These are phyloP conservation scores for Lutjanus erythropterus DNA, from an alignment of 2,113 vertebrate species.

Conservation along the genomic window DNA sequence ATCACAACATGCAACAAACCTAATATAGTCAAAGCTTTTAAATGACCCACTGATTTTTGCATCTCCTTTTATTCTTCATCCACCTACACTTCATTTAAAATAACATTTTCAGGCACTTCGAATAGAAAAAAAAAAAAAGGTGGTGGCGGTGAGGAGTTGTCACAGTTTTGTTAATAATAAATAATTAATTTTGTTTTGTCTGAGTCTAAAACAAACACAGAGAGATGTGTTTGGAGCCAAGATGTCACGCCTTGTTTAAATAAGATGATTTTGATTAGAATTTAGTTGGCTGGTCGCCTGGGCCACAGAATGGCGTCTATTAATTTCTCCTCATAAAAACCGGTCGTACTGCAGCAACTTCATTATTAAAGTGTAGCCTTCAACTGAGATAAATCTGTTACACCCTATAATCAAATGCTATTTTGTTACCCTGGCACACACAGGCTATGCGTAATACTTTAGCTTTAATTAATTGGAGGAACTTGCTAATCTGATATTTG, in stretches of 20 bases:
- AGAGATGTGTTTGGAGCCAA: not conserved
- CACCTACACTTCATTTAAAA: not conserved
- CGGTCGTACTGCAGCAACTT: not conserved
- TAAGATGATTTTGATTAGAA: conserved; percentile 14
- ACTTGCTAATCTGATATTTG: conserved; percentile 21
- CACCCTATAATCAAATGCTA: not conserved
- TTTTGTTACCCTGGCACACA: not conserved
- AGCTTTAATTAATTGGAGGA: conserved; percentile 8
- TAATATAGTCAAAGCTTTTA: not conserved
- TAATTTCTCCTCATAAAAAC: conserved; percentile 11
- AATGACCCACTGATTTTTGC: not conserved
- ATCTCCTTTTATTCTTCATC: not conserved
- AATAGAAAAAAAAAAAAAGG: not conserved
- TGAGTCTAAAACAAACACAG: not conserved
- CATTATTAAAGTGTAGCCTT: conserved; percentile 27
- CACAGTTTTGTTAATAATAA: not conserved
- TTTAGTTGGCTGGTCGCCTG: conserved; percentile 14
- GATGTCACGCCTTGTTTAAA: not conserved
- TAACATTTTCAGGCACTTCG: not conserved
- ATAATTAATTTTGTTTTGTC: not conserved
- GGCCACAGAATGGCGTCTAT: conserved; percentile 7
- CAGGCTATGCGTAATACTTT: conserved; percentile 8
- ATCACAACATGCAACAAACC: not conserved
- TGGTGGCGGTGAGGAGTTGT: not conserved
- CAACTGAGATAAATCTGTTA: conserved; percentile 7